Percentiles rank a stretch among this genome's conserved stretches.
Evolutionary conservation across 30 jellyfish, hydroid and myxozoan genomes (phyloP).

Genomic region (Chrysaora quinquecirrha): DNA sequence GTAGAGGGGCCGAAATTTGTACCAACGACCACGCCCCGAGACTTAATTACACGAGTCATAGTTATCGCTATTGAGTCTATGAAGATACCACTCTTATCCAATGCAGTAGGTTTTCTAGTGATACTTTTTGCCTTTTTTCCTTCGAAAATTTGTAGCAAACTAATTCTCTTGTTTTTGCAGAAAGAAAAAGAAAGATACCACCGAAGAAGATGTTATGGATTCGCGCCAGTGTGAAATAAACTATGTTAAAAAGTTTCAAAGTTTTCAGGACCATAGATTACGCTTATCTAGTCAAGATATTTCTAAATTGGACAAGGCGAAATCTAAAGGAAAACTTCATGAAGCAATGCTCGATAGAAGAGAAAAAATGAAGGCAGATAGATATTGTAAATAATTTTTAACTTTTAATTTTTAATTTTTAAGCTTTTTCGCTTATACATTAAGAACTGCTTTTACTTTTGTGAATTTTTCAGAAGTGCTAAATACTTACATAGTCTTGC

Average conservation of each 20-base stretch:
- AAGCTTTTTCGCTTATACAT: neutral
- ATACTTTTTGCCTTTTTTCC: too few species aligned
- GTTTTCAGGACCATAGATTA: slow-evolving; percentile 87
- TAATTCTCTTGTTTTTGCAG: slow-evolving; percentile 24
- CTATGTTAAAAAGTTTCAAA: slow-evolving; percentile 91
- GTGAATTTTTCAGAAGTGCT: too few species aligned
- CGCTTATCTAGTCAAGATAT: slow-evolving; percentile 64
- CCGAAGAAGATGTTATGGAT: slow-evolving; percentile 81
- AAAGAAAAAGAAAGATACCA: slow-evolving; percentile 68
- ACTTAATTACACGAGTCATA: too few species aligned
- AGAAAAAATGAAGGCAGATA: slow-evolving; percentile 96
- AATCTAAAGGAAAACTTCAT: slow-evolving; percentile 78
- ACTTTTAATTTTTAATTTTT: neutral
- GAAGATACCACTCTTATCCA: too few species aligned
- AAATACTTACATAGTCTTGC: too few species aligned
- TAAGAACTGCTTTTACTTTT: too few species aligned
- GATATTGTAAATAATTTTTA: slow-evolving; percentile 82
- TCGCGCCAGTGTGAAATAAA: slow-evolving; percentile 88
- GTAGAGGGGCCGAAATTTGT: too few species aligned
- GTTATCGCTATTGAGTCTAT: too few species aligned
- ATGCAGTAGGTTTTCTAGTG: too few species aligned
- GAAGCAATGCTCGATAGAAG: slow-evolving; percentile 99
- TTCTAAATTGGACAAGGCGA: slow-evolving; percentile 71
- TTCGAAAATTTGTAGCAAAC: too few species aligned
- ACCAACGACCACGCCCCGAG: too few species aligned